These are phyloP conservation scores for Tortricodes alternella DNA, from an alignment of 2,888 invertebrate genomes.

Conservation along the genomic window DNA sequence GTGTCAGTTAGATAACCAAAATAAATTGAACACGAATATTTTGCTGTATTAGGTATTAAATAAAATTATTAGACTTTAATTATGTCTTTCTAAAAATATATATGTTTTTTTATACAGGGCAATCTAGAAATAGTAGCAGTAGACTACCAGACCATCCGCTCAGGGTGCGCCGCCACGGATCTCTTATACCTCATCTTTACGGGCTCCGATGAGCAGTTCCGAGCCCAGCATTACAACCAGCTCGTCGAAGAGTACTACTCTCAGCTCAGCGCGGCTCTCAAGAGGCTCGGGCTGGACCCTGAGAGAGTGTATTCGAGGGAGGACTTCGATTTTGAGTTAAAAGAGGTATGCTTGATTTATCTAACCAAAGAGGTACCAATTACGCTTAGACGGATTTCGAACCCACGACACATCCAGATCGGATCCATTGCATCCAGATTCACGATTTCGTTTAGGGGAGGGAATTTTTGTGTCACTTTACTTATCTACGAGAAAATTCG, in stretches of 20 bases:
- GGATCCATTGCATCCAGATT: too few species aligned
- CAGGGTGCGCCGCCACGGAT: constrained; percentile 52
- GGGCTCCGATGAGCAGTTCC: constrained; percentile 58
- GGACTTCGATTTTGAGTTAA: constrained; percentile 51
- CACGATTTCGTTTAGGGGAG: too few species aligned
- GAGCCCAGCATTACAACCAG: constrained; percentile 42
- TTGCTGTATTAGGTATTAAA: too few species aligned
- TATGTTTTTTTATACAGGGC: constrained; percentile 46
- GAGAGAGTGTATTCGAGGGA: constrained; percentile 50
- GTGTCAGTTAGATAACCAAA: too few species aligned
- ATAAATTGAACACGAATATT: too few species aligned
- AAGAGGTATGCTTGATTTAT: constrained; percentile 41
- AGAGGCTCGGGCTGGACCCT: constrained; percentile 45
- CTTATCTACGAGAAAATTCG: too few species aligned
- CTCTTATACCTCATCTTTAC: constrained; percentile 61
- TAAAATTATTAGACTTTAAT: too few species aligned
- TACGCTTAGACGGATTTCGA: too few species aligned
- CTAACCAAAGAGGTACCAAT: background rate
- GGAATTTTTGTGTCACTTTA: too few species aligned
- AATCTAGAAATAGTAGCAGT: constrained; percentile 50
- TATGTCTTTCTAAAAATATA: too few species aligned
- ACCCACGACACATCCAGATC: too few species aligned
- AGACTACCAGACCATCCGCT: constrained; percentile 61
- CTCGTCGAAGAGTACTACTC: constrained; percentile 47
- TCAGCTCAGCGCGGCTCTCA: constrained; percentile 45